Base-by-base conservation (phyloP, 2,113 vertebrate species). In the Leptobrachium ailaonicum region DNA sequence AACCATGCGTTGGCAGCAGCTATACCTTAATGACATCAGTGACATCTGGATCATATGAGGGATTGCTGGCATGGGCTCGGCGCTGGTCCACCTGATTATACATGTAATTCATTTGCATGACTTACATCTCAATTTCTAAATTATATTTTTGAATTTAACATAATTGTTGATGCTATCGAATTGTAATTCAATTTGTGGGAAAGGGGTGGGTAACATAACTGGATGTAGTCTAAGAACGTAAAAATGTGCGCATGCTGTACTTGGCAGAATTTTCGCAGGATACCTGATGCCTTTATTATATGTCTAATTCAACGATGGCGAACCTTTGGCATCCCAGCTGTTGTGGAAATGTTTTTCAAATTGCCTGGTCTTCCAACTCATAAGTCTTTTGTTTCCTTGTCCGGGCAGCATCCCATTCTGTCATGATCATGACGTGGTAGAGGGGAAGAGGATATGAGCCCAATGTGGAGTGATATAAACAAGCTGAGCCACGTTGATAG, bases 41-140 rank as follows among this genome's bases (percentile, higher is more conserved):
- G 71, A 74, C 79, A 81, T 81, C 79, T 81, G 79, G 79, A 81
- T 81, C 66, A 20, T 75, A 81, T 80, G 79, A 81, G 72, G 72
- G 63, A 58, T 66, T 47, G 43, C 53, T 81, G 79, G 79, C 53
- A 12, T 1, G 2, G 6, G 11, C 53, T 66, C 79, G 73, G 44
- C 53, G 41, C 62, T 50, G 50, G 71, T 45, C 79, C 54, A 69
- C 79, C 12, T 81, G 71, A 69, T 75, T 81, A 75, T 60, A 80
- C 14, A 69, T 75, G 74, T 75, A 68, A 62, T 75, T 81, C 79
- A 74, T 80, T 80, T 80, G 72, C 78, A 74, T 69, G 71, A 41
- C 78, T 80, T 74, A 80, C 71, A 75, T 81, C 66, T 81, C n/a
- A 60, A 74, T 81, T 80, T 74, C 58, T 60, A 81, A 66, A 69